phyloP scores from a whole-genome alignment of 2,113 vertebrate species.

The Puma concolor region DNA sequence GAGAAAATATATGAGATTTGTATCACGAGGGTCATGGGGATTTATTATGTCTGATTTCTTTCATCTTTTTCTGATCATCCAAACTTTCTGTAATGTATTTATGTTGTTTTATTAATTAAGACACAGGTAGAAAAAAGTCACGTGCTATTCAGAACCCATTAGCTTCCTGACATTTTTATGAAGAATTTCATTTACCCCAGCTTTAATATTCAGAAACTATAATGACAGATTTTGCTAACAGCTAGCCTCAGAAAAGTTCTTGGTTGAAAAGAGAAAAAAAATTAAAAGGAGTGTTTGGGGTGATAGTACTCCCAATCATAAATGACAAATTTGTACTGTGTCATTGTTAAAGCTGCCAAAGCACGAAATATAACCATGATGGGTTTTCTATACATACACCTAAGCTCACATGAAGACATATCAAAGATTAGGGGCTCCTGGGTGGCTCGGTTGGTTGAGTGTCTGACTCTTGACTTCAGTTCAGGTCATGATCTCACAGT shows the following conservation, averaged over 20 bases:
- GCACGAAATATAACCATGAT: not conserved
- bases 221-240: not conserved
- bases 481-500: no score
- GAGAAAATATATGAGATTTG: not conserved
- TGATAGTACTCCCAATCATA: not conserved
- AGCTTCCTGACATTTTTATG: conserved; percentile 15
- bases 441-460: no score
- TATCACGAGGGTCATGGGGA: not conserved
- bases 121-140: not conserved
- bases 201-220: conserved; percentile 31
- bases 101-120: not conserved
- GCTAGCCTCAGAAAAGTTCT: conserved; percentile 1
- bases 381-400: not conserved
- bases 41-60: not conserved
- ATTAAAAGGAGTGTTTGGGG: not conserved
- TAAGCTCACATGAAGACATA: not conserved
- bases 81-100: not conserved
- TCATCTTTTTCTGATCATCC: not conserved
- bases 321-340: not conserved
- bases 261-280: not conserved
- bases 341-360: not conserved
- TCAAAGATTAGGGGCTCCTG: not conserved
- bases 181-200: not conserved
- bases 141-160: not conserved
- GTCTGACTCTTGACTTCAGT: no score